Percentiles rank a stretch among this genome's conserved stretches.
Evolutionary conservation across 1,140 invertebrate species (phyloP).

Genomic region (Chlorops oryzae): DNA sequence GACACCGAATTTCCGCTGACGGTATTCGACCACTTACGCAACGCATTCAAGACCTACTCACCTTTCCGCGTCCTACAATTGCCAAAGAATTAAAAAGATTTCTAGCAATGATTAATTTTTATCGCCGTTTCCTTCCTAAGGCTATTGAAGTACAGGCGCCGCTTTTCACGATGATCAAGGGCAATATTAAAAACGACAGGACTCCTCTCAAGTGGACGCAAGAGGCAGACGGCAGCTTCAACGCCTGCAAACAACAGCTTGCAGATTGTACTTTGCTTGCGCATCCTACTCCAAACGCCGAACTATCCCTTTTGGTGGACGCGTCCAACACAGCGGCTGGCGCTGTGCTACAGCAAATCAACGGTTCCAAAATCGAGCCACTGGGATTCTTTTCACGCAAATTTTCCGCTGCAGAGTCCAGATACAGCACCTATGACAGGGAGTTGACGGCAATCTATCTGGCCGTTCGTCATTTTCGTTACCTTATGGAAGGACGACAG

Average conservation of each 20-base stretch:
- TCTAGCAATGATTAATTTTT: slow-evolving; percentile 48
- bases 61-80: slow-evolving; percentile 32
- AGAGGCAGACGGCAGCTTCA: too few species aligned
- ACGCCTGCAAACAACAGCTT: slow-evolving; percentile 30
- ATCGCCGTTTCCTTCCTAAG: slow-evolving; percentile 29
- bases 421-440: slow-evolving; percentile 30
- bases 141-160: slow-evolving; percentile 22
- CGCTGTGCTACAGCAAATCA: slow-evolving; percentile 25
- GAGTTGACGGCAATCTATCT: slow-evolving; percentile 37
- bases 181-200: slow-evolving; percentile 26
- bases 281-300: slow-evolving; percentile 11
- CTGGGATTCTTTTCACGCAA: background rate
- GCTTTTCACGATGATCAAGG: slow-evolving; percentile 19
- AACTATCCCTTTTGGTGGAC: slow-evolving; percentile 20
- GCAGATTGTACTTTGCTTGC: slow-evolving; percentile 20
- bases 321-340: slow-evolving; percentile 27
- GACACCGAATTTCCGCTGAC: slow-evolving; percentile 17
- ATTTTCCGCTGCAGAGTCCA: slow-evolving; percentile 1
- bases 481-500: slow-evolving; percentile 40
- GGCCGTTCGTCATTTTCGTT: slow-evolving; percentile 17
- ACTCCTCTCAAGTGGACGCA: too few species aligned
- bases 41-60: slow-evolving; percentile 3
- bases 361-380: too few species aligned
- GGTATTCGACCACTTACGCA: slow-evolving; percentile 19
- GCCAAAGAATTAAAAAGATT: slow-evolving; percentile 38